These are phyloP conservation scores for Drosophila athabasca DNA, from an alignment of 1,140 invertebrate species.

Conservation along the genomic window DNA sequence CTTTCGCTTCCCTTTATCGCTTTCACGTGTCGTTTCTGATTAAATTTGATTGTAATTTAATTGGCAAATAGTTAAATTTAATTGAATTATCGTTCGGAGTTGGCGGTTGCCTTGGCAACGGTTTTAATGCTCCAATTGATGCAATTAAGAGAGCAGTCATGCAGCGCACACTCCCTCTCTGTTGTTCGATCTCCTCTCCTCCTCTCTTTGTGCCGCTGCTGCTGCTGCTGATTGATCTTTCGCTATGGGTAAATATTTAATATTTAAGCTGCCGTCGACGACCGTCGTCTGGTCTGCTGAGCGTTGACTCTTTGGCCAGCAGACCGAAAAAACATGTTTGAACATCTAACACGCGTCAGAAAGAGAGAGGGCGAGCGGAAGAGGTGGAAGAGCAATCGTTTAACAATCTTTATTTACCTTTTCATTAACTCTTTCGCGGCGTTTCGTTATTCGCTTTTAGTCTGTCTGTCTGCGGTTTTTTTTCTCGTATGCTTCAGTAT, in stretches of 20 bases:
- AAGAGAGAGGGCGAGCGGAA: background rate
- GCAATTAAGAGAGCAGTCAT: slow-evolving; percentile 54
- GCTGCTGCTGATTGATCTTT: slow-evolving; percentile 69
- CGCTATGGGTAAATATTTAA: slow-evolving; percentile 69
- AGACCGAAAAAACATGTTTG: slow-evolving; percentile 63
- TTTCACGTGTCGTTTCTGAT: slow-evolving; percentile 44
- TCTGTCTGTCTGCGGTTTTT: slow-evolving; percentile 36
- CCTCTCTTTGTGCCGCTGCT: slow-evolving; percentile 23
- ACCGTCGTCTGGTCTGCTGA: slow-evolving; percentile 15
- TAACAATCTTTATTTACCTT: slow-evolving; percentile 70
- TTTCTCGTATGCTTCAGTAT: slow-evolving; percentile 14
- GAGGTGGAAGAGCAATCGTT: slow-evolving; percentile 18
- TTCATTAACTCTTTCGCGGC: slow-evolving; percentile 77
- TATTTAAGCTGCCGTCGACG: slow-evolving; percentile 49
- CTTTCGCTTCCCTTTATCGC: slow-evolving; percentile 22
- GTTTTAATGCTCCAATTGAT: slow-evolving; percentile 73
- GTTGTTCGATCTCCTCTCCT: background rate
- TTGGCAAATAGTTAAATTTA: slow-evolving; percentile 43
- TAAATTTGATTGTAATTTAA: slow-evolving; percentile 38
- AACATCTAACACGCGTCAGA: slow-evolving; percentile 51
- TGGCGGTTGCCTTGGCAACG: slow-evolving; percentile 38
- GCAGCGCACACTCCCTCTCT: slow-evolving; percentile 19
- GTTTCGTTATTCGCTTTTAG: slow-evolving; percentile 51
- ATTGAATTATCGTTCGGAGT: slow-evolving; percentile 40
- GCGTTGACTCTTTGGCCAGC: slow-evolving; percentile 49